Evolutionary conservation across 2,797 vertebrate genomes (phyloP).

Genomic region (Oreochromis grahami): DNA sequence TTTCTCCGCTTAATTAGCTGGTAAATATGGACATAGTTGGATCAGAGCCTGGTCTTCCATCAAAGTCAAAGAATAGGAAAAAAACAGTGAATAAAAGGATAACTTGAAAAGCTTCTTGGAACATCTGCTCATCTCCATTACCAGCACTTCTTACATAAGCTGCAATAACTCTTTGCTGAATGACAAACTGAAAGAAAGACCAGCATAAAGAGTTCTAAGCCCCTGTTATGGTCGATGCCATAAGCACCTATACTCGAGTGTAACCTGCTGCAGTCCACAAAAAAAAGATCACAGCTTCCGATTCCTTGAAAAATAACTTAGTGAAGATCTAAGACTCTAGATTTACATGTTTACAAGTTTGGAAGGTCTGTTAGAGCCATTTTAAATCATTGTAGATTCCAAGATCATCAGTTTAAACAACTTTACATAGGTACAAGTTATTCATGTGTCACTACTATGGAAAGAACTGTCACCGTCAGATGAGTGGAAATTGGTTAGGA

Average conservation of each 20-base stretch:
- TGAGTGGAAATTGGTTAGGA: neutral
- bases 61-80: neutral
- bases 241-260: neutral
- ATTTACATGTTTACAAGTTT: neutral
- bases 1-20: constrained; percentile 5
- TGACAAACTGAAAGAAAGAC: neutral
- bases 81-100: neutral
- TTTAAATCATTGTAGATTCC: neutral
- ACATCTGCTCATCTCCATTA: neutral
- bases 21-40: neutral
- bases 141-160: neutral
- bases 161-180: neutral
- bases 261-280: neutral
- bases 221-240: neutral
- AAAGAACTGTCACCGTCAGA: neutral
- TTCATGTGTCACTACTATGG: neutral
- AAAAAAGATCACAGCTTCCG: neutral
- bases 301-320: neutral
- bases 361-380: neutral
- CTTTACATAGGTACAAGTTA: neutral
- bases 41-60: neutral
- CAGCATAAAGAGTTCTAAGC: neutral
- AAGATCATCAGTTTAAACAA: neutral
- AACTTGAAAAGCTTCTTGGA: neutral
- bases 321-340: neutral